Base-by-base conservation (phyloP, 2,888 invertebrate species). In the Ellobium chinense region DNA sequence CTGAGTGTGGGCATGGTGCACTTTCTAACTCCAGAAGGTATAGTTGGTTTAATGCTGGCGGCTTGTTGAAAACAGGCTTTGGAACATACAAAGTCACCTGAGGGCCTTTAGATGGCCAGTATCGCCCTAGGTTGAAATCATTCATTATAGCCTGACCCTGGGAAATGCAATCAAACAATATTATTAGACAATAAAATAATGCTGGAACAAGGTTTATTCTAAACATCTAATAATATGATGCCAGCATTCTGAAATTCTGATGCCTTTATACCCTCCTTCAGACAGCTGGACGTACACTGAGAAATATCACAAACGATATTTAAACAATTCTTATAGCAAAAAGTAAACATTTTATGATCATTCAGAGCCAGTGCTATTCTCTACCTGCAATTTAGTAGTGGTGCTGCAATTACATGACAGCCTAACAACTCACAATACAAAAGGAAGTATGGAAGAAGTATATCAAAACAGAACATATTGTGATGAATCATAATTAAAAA, bases 91-190 rank as follows among this genome's bases (percentile, higher is more conserved):
- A 89, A 5, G 94, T 93, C 1, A 93, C 90, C 86, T 94, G 94
- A 24, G 94, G 95, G 1, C 95, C 95, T 14, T 90, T 89, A 5
- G 89, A 87, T 12, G 94, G 94, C 94, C 95, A 95, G 88, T 94
- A 95, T 56, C 94, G 91, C 37, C 95, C 95, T 12, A 95, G 84
- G 88, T 95, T 94, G 84, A 93, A 92, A 4, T 93, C 93, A 84
- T 94, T 94, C 4, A 95, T 86, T 63, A 93, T 92, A 5, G 93
- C 91, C 24, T 93, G 90, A 29, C 94, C 94, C 93, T 94, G 65
- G 27, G 29, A 65, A 18, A 18, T 60, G 21, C 27, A 60, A 12
- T 65, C 21, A 60, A 60, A 18, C 5, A 7, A 18, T 60, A 60
- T n/a, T n/a, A 60, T 60, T 60, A 60, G 24, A 60, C 14, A 60